Evolutionary conservation across 2,113 vertebrate species (phyloP).

Genomic region (Alectura lathami): DNA sequence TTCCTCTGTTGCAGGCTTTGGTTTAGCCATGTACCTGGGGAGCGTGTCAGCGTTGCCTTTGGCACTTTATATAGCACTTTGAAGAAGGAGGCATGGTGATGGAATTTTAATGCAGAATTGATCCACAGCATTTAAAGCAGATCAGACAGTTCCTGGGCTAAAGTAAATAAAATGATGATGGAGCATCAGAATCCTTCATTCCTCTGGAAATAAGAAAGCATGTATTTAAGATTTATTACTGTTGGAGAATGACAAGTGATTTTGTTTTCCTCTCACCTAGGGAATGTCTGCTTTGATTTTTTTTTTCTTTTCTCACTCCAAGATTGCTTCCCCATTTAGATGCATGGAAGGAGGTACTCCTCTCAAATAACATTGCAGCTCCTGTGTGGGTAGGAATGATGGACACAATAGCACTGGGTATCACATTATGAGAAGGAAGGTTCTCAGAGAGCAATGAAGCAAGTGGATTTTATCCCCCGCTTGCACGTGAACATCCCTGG

Average conservation of each 20-base stretch:
- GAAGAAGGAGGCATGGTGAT: slow-evolving; percentile 19
- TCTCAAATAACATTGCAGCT: neutral
- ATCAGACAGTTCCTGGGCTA: slow-evolving; percentile 43
- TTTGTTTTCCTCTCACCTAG: slow-evolving; percentile 31
- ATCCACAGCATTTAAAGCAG: slow-evolving; percentile 52
- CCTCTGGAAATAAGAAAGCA: slow-evolving; percentile 33
- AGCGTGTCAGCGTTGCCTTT: neutral
- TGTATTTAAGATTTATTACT: slow-evolving; percentile 62
- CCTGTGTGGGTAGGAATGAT: neutral
- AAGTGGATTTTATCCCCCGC: neutral
- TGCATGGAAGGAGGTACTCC: neutral
- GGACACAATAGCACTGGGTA: neutral
- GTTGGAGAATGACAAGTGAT: slow-evolving; percentile 57
- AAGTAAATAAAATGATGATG: slow-evolving; percentile 28
- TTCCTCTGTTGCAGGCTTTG: neutral
- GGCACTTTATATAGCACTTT: neutral
- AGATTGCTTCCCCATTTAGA: neutral
- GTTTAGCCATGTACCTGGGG: neutral
- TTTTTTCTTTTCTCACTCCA: neutral
- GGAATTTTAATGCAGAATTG: slow-evolving; percentile 49
- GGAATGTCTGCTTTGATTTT: neutral
- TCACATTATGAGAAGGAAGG: neutral
- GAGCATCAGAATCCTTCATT: slow-evolving; percentile 35
- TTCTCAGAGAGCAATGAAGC: neutral
- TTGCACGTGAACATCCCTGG: fast-evolving